Conservation (phyloP, 2,113 vertebrate species). For the Gymnobelideus leadbeateri region DNA sequence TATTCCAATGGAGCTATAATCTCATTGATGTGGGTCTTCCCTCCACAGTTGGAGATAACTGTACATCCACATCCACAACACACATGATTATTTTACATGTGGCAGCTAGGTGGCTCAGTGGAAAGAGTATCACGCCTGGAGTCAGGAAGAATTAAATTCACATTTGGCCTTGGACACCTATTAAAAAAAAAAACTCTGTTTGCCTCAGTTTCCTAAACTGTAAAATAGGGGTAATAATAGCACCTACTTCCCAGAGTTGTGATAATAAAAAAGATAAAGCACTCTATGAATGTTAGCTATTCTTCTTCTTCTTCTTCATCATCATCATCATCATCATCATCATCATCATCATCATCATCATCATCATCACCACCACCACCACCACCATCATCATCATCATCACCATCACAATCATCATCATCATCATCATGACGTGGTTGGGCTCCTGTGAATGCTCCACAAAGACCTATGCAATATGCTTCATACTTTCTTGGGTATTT, state of each 20-base stretch:
- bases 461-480: background rate
- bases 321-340: background rate
- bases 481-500: background rate
- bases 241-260: background rate
- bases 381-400: too few relatives aligned
- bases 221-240: background rate
- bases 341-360: background rate
- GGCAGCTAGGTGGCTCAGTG: background rate
- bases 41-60: background rate
- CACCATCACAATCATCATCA: background rate
- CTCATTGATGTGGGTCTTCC: background rate
- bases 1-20: background rate
- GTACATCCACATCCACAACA: background rate
- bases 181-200: background rate
- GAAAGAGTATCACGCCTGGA: background rate
- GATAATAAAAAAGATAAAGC: background rate
- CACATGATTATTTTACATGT: background rate
- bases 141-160: background rate
- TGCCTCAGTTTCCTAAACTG: background rate
- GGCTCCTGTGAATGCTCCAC: background rate
- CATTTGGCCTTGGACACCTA: background rate
- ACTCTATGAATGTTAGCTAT: background rate
- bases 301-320: too few relatives aligned
- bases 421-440: background rate
- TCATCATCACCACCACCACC: too few relatives aligned